Percentiles rank a stretch among this genome's conserved stretches.
These are phyloP conservation scores for Furcula furcula DNA, from an alignment of 2,888 invertebrate species.

Conservation along the genomic window DNA sequence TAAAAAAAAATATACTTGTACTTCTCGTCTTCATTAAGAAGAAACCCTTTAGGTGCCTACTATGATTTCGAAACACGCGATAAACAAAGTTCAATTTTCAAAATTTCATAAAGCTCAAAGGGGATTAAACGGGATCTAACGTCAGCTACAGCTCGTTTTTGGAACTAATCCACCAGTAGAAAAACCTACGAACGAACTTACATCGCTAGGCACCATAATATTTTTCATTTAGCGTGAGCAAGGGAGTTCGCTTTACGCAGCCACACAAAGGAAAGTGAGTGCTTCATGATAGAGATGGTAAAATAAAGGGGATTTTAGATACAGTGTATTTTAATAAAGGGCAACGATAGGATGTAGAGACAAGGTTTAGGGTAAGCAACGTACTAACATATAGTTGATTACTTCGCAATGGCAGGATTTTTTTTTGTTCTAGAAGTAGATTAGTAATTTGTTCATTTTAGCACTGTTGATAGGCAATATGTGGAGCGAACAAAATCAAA, in stretches of 20 bases:
- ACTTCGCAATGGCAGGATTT: too few relatives aligned
- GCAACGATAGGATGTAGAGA: too few relatives aligned
- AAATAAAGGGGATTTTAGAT: background rate
- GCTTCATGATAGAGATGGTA: background rate
- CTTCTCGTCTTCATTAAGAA: slow-evolving; percentile 22
- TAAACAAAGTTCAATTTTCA: slow-evolving; percentile 25
- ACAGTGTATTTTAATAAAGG: too few relatives aligned
- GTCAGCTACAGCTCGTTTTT: slow-evolving; percentile 29
- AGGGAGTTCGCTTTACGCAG: slow-evolving; percentile 10
- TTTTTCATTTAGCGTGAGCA: slow-evolving; percentile 14
- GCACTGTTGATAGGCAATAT: too few relatives aligned
- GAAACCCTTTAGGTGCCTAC: slow-evolving; percentile 26
- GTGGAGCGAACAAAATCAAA: too few relatives aligned
- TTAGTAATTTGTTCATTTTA: too few relatives aligned
- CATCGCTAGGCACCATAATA: slow-evolving; percentile 9
- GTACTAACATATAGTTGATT: too few relatives aligned
- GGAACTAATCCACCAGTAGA: slow-evolving; percentile 18
- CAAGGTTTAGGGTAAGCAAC: too few relatives aligned
- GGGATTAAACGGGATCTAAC: slow-evolving; percentile 34
- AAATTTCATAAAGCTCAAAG: slow-evolving; percentile 27
- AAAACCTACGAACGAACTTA: slow-evolving; percentile 4
- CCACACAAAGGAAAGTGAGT: background rate
- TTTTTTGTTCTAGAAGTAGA: too few relatives aligned
- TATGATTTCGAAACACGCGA: slow-evolving; percentile 7
- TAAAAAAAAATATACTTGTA: too few relatives aligned